These are phyloP conservation scores for Arnoldichthys spilopterus DNA, from an alignment of 2,797 vertebrate genomes.

Conservation along the genomic window DNA sequence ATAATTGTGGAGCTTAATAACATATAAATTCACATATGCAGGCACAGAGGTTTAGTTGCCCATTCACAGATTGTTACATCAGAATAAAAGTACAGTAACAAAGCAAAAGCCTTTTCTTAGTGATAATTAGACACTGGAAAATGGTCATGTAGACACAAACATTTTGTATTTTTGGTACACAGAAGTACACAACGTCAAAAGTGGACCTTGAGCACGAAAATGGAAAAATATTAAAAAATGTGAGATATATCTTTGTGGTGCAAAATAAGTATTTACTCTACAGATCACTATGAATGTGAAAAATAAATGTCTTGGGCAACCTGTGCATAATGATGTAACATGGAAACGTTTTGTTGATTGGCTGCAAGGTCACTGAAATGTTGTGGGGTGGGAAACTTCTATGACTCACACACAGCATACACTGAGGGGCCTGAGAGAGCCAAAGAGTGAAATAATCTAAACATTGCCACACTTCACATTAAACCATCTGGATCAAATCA, in stretches of 20 bases:
- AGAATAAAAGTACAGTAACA: background rate
- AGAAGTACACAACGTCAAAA: no score
- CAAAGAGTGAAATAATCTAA: background rate
- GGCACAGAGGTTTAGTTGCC: no score
- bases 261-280: background rate
- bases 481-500: background rate
- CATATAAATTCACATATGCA: no score
- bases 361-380: background rate
- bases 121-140: background rate
- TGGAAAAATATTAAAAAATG: background rate
- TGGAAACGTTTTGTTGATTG: background rate
- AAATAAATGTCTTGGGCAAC: constrained; percentile 8
- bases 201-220: no score
- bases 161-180: no score
- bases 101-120: no score
- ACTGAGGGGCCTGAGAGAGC: background rate
- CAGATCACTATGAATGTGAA: background rate
- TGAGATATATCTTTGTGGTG: no score
- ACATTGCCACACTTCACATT: background rate
- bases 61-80: background rate
- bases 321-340: background rate
- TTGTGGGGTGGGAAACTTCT: background rate
- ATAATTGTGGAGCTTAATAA: no score
- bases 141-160: background rate
- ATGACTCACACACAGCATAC: background rate